Conservation (phyloP, 1,140 invertebrate genomes). For the Ephestia elutella region DNA sequence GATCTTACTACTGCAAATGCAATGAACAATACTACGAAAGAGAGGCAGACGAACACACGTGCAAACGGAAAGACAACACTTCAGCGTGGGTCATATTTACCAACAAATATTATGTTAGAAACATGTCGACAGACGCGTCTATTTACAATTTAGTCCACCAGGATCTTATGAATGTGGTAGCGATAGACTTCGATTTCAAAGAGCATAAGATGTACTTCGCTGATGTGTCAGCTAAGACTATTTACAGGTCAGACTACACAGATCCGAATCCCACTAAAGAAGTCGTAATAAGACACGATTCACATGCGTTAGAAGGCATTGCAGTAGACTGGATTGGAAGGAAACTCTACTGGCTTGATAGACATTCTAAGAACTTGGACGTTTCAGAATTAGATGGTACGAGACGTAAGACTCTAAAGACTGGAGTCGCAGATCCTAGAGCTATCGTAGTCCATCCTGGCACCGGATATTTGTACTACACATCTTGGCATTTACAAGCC, state of each 20-base stretch:
- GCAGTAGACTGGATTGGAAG: slow-evolving; percentile 97
- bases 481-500: slow-evolving; percentile 96
- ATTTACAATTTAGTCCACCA: slow-evolving; percentile 93
- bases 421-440: slow-evolving; percentile 92
- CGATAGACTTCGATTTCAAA: slow-evolving; percentile 92
- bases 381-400: slow-evolving; percentile 95
- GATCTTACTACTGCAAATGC: slow-evolving; percentile 97
- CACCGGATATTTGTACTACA: slow-evolving; percentile 95
- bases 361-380: slow-evolving; percentile 94
- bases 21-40: slow-evolving; percentile 94
- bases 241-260: slow-evolving; percentile 82
- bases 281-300: slow-evolving; percentile 92
- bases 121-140: slow-evolving; percentile 92
- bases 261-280: slow-evolving; percentile 77
- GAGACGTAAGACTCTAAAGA: slow-evolving; percentile 89
- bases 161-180: slow-evolving; percentile 97
- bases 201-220: slow-evolving; percentile 94
- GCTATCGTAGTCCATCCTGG: slow-evolving; percentile 96
- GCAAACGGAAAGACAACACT: slow-evolving; percentile 89
- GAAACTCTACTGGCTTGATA: slow-evolving; percentile 98
- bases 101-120: slow-evolving; percentile 98
- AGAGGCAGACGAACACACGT: slow-evolving; percentile 88
- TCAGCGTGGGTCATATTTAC: slow-evolving; percentile 96
- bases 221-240: slow-evolving; percentile 95
- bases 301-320: slow-evolving; percentile 96